Conservation (phyloP, 2,888 invertebrate species). For the Conus canariensis region DNA sequence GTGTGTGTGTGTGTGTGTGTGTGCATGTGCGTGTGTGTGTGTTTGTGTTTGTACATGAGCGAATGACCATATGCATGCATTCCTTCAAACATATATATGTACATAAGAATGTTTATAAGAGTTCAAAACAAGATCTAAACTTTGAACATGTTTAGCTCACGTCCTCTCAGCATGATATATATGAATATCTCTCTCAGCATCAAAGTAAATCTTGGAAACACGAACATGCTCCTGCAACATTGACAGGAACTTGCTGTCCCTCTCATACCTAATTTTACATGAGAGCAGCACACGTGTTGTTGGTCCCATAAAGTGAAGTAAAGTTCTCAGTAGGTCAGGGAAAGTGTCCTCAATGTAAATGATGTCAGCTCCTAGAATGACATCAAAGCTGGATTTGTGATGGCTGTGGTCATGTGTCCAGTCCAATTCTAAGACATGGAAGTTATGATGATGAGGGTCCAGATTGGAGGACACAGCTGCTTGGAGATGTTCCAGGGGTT, state of each 20-base stretch:
- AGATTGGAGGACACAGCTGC: constrained; percentile 62
- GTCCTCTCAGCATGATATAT: constrained; percentile 57
- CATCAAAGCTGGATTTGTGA: constrained; percentile 62
- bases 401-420: constrained; percentile 68
- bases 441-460: constrained; percentile 39
- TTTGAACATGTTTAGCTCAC: too few species aligned
- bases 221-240: constrained; percentile 63
- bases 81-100: too few species aligned
- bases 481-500: constrained; percentile 62
- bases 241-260: constrained; percentile 70
- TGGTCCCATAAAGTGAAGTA: constrained; percentile 60
- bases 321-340: constrained; percentile 66
- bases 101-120: too few species aligned
- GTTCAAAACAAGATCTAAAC: too few species aligned
- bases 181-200: constrained; percentile 66
- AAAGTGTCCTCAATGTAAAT: constrained; percentile 77
- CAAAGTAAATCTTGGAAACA: constrained; percentile 65
- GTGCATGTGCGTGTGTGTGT: too few species aligned
- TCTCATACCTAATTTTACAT: constrained; percentile 73
- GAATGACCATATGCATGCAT: too few species aligned
- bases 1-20: too few species aligned
- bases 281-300: constrained; percentile 68
- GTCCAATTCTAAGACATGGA: constrained; percentile 63
- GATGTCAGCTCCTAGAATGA: constrained; percentile 77
- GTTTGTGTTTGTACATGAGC: too few species aligned